A percentile compares a stretch with the other conserved stretches of the same genome.
phyloP scores from a whole-genome alignment of 2,113 vertebrate genomes.

The Asarcornis scutulata region DNA sequence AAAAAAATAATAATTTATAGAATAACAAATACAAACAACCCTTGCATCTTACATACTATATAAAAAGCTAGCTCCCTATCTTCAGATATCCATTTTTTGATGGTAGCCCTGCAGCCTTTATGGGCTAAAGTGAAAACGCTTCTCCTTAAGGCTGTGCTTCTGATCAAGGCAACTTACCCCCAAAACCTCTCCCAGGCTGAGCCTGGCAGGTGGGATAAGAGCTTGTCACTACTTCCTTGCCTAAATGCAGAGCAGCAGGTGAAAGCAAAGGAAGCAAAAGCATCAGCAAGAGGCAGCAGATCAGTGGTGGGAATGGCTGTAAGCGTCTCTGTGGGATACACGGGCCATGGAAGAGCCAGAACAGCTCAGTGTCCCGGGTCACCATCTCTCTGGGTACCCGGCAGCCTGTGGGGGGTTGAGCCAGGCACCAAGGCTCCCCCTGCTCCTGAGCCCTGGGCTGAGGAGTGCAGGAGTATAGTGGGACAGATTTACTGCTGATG shows the following conservation, averaged over 20 bases:
- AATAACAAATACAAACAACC: neutral
- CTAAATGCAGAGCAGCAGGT: neutral
- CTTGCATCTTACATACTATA: neutral
- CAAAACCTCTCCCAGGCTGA: neutral
- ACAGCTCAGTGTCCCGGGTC: fast-evolving
- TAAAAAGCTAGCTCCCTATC: neutral
- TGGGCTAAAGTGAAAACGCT: neutral
- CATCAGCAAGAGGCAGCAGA: neutral
- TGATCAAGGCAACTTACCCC: neutral
- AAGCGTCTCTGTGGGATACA: neutral
- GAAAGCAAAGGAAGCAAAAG: neutral
- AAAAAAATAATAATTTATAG: neutral
- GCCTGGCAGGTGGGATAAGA: fast-evolving
- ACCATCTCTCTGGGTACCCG: neutral
- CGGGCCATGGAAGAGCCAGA: neutral
- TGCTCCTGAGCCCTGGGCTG: neutral
- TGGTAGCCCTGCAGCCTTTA: neutral
- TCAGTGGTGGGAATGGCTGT: neutral
- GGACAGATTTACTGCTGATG: neutral
- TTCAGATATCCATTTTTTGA: neutral
- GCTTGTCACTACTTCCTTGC: neutral
- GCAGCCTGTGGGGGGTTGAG: neutral
- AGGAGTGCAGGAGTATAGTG: neutral
- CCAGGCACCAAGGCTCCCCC: neutral
- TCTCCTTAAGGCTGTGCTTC: neutral